Base-by-base conservation (phyloP, 2,888 invertebrate genomes). In the Neoaliturus tenellus region DNA sequence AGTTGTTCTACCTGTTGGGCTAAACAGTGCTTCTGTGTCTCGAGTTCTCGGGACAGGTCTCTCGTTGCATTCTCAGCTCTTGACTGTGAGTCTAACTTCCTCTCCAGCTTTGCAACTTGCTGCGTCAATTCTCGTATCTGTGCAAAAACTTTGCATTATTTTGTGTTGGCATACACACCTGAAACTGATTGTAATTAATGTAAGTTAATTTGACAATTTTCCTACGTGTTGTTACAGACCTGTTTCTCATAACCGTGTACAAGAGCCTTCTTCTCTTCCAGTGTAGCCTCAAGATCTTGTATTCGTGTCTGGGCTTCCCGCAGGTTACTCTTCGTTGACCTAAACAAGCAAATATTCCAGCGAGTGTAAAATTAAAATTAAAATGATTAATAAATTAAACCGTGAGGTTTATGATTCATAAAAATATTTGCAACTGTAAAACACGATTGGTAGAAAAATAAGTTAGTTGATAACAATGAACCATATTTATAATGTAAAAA, bases 11-110 rank as follows among this genome's bases (percentile, higher is more conserved):
- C 90, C 86, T 94, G 93, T n/a, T 92, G 91, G 86, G 92, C 90
- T 0, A 94, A 89, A 89, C 92, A 92, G 88, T 95, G 93, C 89
- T 95, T 94, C 91, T 96, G 92, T 89, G 92, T 92, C 90, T 96
- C 93, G 89, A 95, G 88, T 91, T 93, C 92, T 88, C 92, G 90
- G 87, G 94, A 94, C 33, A 94, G 89, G 86, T 94, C 93, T 86
- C 93, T 92, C 75, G 93, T 91, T 17, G 93, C 92, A 69, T 90
- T 90, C 48, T 94, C 88, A 88, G 95, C 94, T n/a, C 92, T 92
- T 83, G 91, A 91, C 82, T 93, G 90, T 86, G 93, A 93, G 23
- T 93, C 92, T 84, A 94, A 90, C 88, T 96, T 94, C 2, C 92
- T 91, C 90, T 96, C 94, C 86, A 96, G 90, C 87, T 92, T 93